Conservation (phyloP, 1,140 invertebrate species). For the Drosophila sulfurigaster region DNA sequence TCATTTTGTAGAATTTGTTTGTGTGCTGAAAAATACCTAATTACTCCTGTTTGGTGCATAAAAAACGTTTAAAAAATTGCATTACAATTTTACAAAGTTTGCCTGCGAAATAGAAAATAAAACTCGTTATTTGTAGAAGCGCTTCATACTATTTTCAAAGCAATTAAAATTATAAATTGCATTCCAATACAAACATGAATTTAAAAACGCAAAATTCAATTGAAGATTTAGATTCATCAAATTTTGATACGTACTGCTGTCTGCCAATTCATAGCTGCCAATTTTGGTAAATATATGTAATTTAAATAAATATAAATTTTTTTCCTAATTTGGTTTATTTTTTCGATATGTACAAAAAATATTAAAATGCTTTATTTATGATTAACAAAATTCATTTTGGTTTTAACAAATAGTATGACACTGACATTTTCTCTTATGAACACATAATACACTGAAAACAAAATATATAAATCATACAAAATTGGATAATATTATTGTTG, state of each 20-base stretch:
- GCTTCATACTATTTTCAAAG: neutral
- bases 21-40: slow-evolving; percentile 73
- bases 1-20: slow-evolving; percentile 21
- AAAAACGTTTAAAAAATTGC: slow-evolving; percentile 66
- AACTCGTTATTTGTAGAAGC: slow-evolving; percentile 49
- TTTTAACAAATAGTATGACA: slow-evolving; percentile 69
- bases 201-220: slow-evolving; percentile 51
- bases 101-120: slow-evolving; percentile 68
- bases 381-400: slow-evolving; percentile 64
- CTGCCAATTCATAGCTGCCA: slow-evolving; percentile 71
- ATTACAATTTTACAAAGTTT: slow-evolving; percentile 71
- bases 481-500: slow-evolving; percentile 20
- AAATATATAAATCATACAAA: slow-evolving; percentile 27
- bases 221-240: slow-evolving; percentile 31
- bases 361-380: slow-evolving; percentile 59
- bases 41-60: slow-evolving; percentile 63
- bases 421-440: slow-evolving; percentile 49
- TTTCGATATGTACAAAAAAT: slow-evolving; percentile 63
- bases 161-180: slow-evolving; percentile 25
- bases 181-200: slow-evolving; percentile 52
- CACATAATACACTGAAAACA: slow-evolving; percentile 62
- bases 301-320: slow-evolving; percentile 36
- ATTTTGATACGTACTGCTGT: slow-evolving; percentile 66
- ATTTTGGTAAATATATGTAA: slow-evolving; percentile 34
- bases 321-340: slow-evolving; percentile 42